Base-by-base conservation (phyloP, 2,888 invertebrate genomes). In the Pandemis heparana region DNA sequence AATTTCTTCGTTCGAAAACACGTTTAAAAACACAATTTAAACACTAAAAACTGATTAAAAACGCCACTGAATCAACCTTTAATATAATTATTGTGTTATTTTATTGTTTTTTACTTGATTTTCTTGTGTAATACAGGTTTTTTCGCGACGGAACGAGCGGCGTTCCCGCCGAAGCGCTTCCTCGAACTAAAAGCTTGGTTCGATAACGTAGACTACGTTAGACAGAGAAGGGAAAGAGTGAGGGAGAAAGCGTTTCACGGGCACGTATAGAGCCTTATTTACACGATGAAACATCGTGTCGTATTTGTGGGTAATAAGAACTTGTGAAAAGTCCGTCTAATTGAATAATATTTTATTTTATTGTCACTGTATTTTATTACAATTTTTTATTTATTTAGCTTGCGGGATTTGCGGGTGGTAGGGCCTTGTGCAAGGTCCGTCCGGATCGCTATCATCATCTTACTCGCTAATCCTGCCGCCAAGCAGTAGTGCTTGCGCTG, bases 201-300 rank as follows among this genome's bases (percentile, higher is more conserved):
- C 71, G 32, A 72, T 72, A 72, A 67, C 71, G 61, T 72, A 53
- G 43, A 53, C 71, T 72, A 72, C 71, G 71, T 23, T 61, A 61
- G 71, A 66, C 41, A 41, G 51, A 32, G 66, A 71, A 9, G 18
- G 56, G 46, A 56, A 9, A 0, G 41, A 1, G 32, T n/a, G 53
- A 72, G n/a, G 53, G 71, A 62, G 71, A 6, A 62, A 59, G 39
- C 63, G 14, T 72, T 72, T 72, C 61, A 72, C 46, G 66, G 71
- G 53, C 56, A 48, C 64, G 41, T 9, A 9, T 48, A 1, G 5
- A 48, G 5, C 48, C 48, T 48, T 48, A 48, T 48, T 48, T 48
- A 12, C 43, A 5, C 12, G 10, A 10, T 12, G 12, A 12, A 43
- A 48, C 48, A n/a, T n/a, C n/a, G 48, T n/a, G 48, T 7, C 8